Conservation (phyloP, 2,888 invertebrate species). For the Ormyrus nitidulus region DNA sequence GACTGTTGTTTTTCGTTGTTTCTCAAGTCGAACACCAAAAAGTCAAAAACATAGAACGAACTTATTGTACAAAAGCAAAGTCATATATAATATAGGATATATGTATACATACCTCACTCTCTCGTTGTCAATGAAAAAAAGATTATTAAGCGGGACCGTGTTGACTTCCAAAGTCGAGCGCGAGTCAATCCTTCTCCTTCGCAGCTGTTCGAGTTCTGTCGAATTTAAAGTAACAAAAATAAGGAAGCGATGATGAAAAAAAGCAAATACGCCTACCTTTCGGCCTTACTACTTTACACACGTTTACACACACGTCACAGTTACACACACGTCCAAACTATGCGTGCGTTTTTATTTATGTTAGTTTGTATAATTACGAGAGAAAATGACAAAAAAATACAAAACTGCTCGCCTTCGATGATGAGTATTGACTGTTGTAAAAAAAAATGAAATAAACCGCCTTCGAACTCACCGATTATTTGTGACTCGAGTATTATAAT, state of each 20-base stretch:
- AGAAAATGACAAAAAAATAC: slow-evolving; percentile 26
- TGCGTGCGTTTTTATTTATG: slow-evolving; percentile 46
- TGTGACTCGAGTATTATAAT: slow-evolving; percentile 49
- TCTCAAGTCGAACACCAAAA: neutral
- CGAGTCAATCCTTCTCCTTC: slow-evolving; percentile 37
- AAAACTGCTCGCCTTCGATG: slow-evolving; percentile 53
- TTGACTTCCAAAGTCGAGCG: slow-evolving; percentile 1
- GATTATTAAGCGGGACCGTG: slow-evolving; percentile 37
- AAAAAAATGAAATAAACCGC: slow-evolving; percentile 49
- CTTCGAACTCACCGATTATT: slow-evolving; percentile 55
- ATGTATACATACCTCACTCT: slow-evolving; percentile 44
- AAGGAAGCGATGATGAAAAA: slow-evolving; percentile 24
- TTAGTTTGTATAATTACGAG: slow-evolving; percentile 43
- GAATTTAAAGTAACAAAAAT: slow-evolving; percentile 55
- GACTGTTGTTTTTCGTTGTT: slow-evolving; percentile 35
- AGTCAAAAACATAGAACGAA: slow-evolving; percentile 9
- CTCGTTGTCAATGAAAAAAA: slow-evolving; percentile 39
- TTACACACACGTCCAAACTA: slow-evolving; percentile 23
- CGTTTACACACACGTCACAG: slow-evolving; percentile 16
- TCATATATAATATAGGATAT: slow-evolving; percentile 38
- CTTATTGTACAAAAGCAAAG: slow-evolving; percentile 49
- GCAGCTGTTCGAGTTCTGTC: slow-evolving; percentile 43
- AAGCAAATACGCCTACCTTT: slow-evolving; percentile 67
- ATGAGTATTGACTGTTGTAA: slow-evolving; percentile 54
- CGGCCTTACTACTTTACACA: slow-evolving; percentile 69